phyloP scores from a whole-genome alignment of 1,140 invertebrate genomes.

The Drosophila orena region DNA sequence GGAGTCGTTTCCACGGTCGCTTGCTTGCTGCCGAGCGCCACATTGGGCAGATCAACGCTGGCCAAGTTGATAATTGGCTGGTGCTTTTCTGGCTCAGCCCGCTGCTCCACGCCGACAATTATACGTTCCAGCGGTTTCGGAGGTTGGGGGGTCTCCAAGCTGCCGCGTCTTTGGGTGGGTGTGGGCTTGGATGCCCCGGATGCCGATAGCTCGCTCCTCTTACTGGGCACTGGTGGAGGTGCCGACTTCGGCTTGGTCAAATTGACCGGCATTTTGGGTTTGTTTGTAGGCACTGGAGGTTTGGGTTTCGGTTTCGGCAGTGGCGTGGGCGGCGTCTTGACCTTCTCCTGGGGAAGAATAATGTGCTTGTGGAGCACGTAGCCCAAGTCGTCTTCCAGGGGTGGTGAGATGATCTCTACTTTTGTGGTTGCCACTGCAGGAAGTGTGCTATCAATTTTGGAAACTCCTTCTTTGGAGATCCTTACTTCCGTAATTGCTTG shows the following conservation, averaged over 20 bases:
- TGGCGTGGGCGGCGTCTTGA: slow-evolving; percentile 1
- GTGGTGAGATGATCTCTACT: not conserved
- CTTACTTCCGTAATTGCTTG: slow-evolving; percentile 12
- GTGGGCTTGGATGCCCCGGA: slow-evolving; percentile 47
- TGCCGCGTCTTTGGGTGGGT: slow-evolving; percentile 68
- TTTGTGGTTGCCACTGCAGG: not conserved
- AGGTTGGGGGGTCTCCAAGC: slow-evolving; percentile 42
- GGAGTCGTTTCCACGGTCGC: slow-evolving; percentile 7
- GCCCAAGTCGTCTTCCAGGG: slow-evolving; percentile 62
- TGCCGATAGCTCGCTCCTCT: slow-evolving; percentile 46
- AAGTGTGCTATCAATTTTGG: not conserved
- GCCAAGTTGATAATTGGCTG: slow-evolving; percentile 71
- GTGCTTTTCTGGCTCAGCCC: not conserved
- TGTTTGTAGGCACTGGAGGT: slow-evolving; percentile 62
- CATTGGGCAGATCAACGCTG: slow-evolving; percentile 75
- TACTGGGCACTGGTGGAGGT: slow-evolving; percentile 73
- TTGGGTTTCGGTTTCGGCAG: slow-evolving; percentile 39
- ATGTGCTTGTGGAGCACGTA: slow-evolving; percentile 80
- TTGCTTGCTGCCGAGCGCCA: not conserved
- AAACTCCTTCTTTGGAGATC: slow-evolving; percentile 13
- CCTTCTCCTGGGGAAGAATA: slow-evolving; percentile 41
- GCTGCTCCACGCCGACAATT: slow-evolving; percentile 72
- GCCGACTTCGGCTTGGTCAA: slow-evolving; percentile 60
- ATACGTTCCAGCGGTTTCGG: slow-evolving; percentile 74
- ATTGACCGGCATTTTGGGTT: slow-evolving; percentile 47